Evolutionary conservation across 2,888 invertebrate genomes (phyloP).

Genomic region (Orchesella flavescens): DNA sequence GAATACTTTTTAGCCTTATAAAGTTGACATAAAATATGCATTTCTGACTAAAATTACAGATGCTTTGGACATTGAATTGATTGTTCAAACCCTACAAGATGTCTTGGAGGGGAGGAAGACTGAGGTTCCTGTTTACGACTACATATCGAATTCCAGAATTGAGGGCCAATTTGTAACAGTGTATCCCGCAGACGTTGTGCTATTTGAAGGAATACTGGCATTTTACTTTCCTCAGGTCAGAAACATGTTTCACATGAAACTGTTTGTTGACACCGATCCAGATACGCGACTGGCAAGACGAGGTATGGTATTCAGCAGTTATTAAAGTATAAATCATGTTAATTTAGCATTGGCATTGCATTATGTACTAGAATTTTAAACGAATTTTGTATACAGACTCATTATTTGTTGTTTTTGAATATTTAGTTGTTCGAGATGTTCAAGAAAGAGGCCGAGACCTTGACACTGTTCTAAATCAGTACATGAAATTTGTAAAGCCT

Average conservation of each 20-base stretch:
- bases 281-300: constrained; percentile 96
- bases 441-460: constrained; percentile 94
- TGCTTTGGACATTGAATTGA: constrained; percentile 92
- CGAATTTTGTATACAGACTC: too few relatives aligned
- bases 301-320: too few relatives aligned
- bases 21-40: not conserved
- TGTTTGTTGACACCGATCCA: constrained; percentile 99
- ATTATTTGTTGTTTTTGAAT: not conserved
- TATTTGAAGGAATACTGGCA: constrained; percentile 97
- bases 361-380: too few relatives aligned
- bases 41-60: constrained; percentile 76
- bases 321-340: not conserved
- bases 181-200: constrained; percentile 96
- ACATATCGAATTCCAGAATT: constrained; percentile 88
- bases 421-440: constrained; percentile 93
- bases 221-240: constrained; percentile 97
- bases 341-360: too few relatives aligned
- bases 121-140: constrained; percentile 94
- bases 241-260: constrained; percentile 97
- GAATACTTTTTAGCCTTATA: not conserved
- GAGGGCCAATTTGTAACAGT: constrained; percentile 84
- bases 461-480: constrained; percentile 95
- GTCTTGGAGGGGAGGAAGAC: constrained; percentile 90
- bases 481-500: constrained; percentile 99
- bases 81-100: constrained; percentile 85